phyloP scores from a whole-genome alignment of 2,113 vertebrate genomes.

The Oryzias celebensis region DNA sequence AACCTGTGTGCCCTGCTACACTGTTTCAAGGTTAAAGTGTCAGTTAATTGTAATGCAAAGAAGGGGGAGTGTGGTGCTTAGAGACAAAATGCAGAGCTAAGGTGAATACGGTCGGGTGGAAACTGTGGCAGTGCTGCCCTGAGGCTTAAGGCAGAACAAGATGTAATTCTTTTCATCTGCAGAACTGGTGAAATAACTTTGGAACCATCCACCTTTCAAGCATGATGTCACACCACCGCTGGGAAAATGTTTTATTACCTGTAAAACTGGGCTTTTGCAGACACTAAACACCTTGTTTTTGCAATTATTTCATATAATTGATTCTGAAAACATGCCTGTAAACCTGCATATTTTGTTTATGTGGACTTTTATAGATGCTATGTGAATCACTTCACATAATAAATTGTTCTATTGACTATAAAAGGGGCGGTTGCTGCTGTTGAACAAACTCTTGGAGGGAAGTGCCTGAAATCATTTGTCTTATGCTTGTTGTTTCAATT shows the following conservation, averaged over 20 bases:
- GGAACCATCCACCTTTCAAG: neutral
- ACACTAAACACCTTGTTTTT: no score
- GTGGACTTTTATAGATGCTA: no score
- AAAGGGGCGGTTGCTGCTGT: no score
- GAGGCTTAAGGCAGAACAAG: slow-evolving; percentile 37
- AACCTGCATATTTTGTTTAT: no score
- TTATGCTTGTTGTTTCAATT: neutral
- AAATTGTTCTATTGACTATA: no score
- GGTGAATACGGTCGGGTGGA: slow-evolving; percentile 43
- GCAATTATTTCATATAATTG: no score
- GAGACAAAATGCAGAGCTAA: slow-evolving; percentile 51
- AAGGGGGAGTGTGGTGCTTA: neutral
- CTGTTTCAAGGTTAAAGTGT: slow-evolving; percentile 46
- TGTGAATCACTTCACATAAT: no score
- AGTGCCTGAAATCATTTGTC: neutral
- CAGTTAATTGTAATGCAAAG: slow-evolving; percentile 56
- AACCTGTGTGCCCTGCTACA: slow-evolving; percentile 23
- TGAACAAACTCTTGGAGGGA: neutral
- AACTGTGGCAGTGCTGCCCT: slow-evolving; percentile 12
- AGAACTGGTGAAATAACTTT: slow-evolving; percentile 30
- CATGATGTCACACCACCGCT: no score
- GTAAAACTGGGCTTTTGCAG: no score
- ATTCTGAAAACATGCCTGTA: no score
- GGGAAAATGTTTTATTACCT: no score
- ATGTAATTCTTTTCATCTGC: slow-evolving; percentile 43